Evolutionary conservation across 2,888 invertebrate genomes (phyloP).

Genomic region (Choreutis nemorana): DNA sequence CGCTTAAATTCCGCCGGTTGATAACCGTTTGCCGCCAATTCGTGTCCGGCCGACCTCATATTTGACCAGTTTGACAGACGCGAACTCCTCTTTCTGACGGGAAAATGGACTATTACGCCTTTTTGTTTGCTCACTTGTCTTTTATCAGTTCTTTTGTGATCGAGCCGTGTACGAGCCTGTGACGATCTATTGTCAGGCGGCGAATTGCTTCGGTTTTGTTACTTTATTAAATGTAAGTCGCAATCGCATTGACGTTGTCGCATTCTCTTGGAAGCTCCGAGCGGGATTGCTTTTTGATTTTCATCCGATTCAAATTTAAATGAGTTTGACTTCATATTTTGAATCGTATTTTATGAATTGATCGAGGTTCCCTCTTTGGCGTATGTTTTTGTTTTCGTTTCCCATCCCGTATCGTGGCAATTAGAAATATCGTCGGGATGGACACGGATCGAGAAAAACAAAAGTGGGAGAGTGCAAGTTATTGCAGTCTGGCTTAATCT

Average conservation of each 20-base stretch:
- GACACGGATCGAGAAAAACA: conserved; percentile 18
- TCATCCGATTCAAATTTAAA: no score
- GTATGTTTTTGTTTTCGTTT: conserved; percentile 7
- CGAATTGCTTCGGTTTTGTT: conserved; percentile 41
- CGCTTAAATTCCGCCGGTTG: conserved; percentile 37
- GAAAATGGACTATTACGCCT: conserved; percentile 61
- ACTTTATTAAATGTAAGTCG: conserved; percentile 28
- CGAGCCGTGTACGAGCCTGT: conserved; percentile 38
- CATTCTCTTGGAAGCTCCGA: conserved; percentile 11
- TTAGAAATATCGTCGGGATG: conserved; percentile 11
- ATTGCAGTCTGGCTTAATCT: conserved; percentile 18
- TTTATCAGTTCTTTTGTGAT: conserved; percentile 62
- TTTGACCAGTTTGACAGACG: conserved; percentile 64
- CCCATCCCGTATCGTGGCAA: no score
- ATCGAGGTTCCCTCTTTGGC: no score
- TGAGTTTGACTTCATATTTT: conserved; percentile 4
- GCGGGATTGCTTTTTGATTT: conserved; percentile 12
- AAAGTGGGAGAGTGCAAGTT: conserved; percentile 15
- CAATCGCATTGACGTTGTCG: conserved; percentile 17
- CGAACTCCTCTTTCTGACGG: conserved; percentile 55
- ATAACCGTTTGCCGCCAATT: conserved; percentile 36
- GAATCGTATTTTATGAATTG: no score
- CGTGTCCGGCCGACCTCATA: conserved; percentile 27
- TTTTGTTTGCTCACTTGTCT: conserved; percentile 55
- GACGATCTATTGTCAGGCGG: conserved; percentile 44